phyloP scores from a whole-genome alignment of 2,113 vertebrate genomes.

The Platichthys flesus region DNA sequence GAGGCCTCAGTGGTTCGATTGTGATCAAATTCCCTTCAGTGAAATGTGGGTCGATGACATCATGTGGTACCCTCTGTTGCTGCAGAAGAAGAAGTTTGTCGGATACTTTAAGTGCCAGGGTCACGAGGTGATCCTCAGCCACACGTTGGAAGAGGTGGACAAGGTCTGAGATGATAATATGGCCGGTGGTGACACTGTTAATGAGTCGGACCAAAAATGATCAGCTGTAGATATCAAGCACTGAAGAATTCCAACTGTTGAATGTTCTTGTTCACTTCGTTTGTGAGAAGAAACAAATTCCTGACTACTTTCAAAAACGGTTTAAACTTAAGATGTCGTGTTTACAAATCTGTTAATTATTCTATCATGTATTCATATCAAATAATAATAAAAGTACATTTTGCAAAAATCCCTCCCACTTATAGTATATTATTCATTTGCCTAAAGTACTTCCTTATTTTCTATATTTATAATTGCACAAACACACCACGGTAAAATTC shows the following conservation, averaged over 20 bases:
- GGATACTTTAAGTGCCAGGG: constrained; percentile 93
- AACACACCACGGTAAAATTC: too few species aligned
- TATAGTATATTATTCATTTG: too few species aligned
- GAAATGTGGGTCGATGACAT: constrained; percentile 93
- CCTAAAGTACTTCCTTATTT: too few species aligned
- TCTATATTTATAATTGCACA: too few species aligned
- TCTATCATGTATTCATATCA: too few species aligned
- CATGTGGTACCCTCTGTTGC: constrained; percentile 91
- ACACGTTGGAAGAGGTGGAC: constrained; percentile 87
- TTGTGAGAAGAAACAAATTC: not conserved
- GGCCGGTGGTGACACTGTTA: not conserved
- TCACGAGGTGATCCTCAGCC: constrained; percentile 88
- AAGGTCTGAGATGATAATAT: constrained; percentile 60
- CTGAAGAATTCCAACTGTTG: not conserved
- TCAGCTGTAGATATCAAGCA: not conserved
- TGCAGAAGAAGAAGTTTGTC: constrained; percentile 89
- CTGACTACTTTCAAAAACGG: not conserved
- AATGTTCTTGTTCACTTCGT: not conserved
- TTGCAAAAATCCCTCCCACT: too few species aligned
- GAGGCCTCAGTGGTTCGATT: constrained; percentile 92
- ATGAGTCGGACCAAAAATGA: not conserved
- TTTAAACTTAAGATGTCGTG: too few species aligned
- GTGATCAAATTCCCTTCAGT: constrained; percentile 87
- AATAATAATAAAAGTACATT: too few species aligned
- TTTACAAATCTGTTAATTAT: too few species aligned